Evolutionary conservation across 2,888 invertebrate species (phyloP), one percentile per base, ranked within the genome.

Genomic region (Chrysotoxum bicinctum): DNA sequence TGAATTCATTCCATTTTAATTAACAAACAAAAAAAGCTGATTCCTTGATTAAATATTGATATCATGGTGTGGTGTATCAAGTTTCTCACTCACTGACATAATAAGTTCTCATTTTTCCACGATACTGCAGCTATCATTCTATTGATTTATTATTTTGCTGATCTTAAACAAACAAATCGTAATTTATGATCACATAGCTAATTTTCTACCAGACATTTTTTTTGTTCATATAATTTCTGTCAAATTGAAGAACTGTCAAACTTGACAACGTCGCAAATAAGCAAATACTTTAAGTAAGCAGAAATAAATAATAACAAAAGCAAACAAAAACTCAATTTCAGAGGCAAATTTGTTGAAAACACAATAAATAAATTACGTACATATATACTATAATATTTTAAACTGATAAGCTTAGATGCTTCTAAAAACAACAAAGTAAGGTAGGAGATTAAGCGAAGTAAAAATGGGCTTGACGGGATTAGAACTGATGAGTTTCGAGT

Each of bases 181-280:
- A 54, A 54, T 32, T 54, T 54, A 35, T 62, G 62, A 43, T 64
- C 64, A 32, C 48, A 32, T 32, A 14, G 32, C 16, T 26, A 10
- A 16, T 62, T 62, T 62, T 43, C n/a, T 16, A 16, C 12, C 62
- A 62, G 37, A 60, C 23, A 40, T 8, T 37, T 50, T 23, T 50
- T 26, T 14, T 26, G 26, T 26, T 6, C 26, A 7, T 26, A 26
- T 54, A 10, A 14, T 30, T 16, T 3, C 35, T 19, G 32, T 35
- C 30, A 66, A 54, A 21, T 56, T 23, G 23, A 21, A 6, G 32
- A 68, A 52, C 60, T 74, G 60, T 74, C 74, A 74, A 80, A 74
- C 26, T 52, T 74, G 68, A 80, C 73, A 74, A 74, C 60, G 73
- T 69, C 68, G 68, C 80, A 74, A 69, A 73, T 69, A 62, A 74